Conservation (phyloP, 2,888 invertebrate genomes). For the Melieria omissa region DNA sequence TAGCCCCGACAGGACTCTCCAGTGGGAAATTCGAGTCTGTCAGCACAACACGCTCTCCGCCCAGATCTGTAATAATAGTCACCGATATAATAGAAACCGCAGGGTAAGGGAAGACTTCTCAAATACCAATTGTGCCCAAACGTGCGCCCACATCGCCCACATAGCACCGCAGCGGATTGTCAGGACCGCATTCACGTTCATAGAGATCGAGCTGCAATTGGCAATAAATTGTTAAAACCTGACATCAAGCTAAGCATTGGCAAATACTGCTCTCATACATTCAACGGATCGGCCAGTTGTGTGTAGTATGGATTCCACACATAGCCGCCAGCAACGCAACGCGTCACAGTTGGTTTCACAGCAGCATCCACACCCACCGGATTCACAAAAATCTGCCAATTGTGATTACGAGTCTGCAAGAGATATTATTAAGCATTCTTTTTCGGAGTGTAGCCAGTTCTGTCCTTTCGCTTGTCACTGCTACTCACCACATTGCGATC, state of each 20-base stretch:
- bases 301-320: slow-evolving; percentile 93
- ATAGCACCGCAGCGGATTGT: slow-evolving; percentile 89
- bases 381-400: slow-evolving; percentile 92
- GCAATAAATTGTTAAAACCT: background rate
- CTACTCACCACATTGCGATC: slow-evolving; percentile 80
- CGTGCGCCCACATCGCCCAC: slow-evolving; percentile 90
- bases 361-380: slow-evolving; percentile 91
- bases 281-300: slow-evolving; percentile 88
- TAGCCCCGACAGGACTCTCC: slow-evolving; percentile 79
- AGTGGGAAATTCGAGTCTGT: slow-evolving; percentile 90
- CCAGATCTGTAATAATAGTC: slow-evolving; percentile 71
- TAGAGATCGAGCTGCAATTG: slow-evolving; percentile 77
- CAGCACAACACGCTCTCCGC: slow-evolving; percentile 79
- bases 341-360: slow-evolving; percentile 79
- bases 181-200: slow-evolving; percentile 85
- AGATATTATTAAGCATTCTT: background rate
- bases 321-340: slow-evolving; percentile 92
- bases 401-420: slow-evolving; percentile 80
- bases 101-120: background rate
- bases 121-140: slow-evolving; percentile 80
- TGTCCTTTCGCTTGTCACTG: background rate
- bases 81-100: background rate
- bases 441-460: background rate
- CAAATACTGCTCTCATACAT: slow-evolving; percentile 72
- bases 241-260: background rate